A percentile compares a stretch with the other conserved stretches of the same genome.
These are phyloP conservation scores for Sanderia malayensis DNA, from an alignment of 30 jellyfish, hydroid and myxozoan genomes.

Conservation along the genomic window DNA sequence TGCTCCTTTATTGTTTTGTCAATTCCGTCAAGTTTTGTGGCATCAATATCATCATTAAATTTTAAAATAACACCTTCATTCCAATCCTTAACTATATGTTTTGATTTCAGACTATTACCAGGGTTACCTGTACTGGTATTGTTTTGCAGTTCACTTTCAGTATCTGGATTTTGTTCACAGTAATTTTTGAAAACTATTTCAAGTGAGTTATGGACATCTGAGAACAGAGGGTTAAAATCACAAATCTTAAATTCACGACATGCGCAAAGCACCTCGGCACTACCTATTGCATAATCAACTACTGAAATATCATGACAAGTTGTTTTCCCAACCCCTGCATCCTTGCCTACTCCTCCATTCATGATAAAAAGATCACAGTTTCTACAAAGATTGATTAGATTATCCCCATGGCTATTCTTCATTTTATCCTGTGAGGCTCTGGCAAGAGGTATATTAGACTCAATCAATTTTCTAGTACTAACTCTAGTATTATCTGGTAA, in stretches of 20 bases:
- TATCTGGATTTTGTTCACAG: no score
- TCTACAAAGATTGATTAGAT: neutral
- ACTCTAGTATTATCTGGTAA: neutral
- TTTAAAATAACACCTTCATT: constrained; percentile 23
- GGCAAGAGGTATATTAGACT: constrained; percentile 2
- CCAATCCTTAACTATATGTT: neutral
- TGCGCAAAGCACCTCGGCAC: constrained; percentile 26
- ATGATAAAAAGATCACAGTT: constrained; percentile 17
- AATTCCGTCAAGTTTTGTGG: neutral
- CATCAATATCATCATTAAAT: constrained; percentile 1
- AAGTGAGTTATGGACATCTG: constrained; percentile 10
- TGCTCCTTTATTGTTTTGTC: neutral
- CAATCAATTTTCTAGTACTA: neutral
- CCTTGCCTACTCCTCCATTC: constrained; percentile 20
- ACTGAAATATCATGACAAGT: constrained; percentile 19
- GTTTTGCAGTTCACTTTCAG: neutral
- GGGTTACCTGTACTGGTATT: neutral
- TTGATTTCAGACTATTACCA: neutral
- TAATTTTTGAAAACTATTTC: neutral
- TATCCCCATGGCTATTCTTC: constrained; percentile 4
- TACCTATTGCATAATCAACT: constrained; percentile 34
- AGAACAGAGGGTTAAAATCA: constrained; percentile 19
- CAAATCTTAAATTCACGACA: neutral
- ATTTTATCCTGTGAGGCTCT: constrained; percentile 3
- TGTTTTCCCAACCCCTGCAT: constrained; percentile 19